phyloP scores from a whole-genome alignment of 2,888 invertebrate species.

The Perizoma flavofasciatum region DNA sequence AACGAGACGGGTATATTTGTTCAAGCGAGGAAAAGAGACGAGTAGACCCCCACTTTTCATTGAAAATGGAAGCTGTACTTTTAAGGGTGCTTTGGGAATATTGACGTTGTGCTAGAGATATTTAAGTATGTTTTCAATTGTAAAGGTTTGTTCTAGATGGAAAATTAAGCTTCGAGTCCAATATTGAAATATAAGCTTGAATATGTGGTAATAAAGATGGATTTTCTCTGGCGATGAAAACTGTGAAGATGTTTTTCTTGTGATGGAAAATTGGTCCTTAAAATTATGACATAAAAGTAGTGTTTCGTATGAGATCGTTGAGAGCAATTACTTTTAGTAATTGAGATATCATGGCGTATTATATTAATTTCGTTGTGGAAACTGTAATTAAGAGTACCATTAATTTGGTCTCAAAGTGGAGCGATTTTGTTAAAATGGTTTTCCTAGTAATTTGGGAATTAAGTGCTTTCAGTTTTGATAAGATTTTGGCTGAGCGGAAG shows the following conservation, averaged over 20 bases:
- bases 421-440: slow-evolving; percentile 3
- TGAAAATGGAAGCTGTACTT: slow-evolving; percentile 31
- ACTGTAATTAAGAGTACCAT: slow-evolving; percentile 25
- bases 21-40: slow-evolving; percentile 25
- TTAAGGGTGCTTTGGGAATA: slow-evolving; percentile 6
- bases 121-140: no score
- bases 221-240: slow-evolving; percentile 8
- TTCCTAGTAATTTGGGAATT: background rate
- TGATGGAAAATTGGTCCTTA: slow-evolving; percentile 10
- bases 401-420: slow-evolving; percentile 1
- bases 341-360: slow-evolving; percentile 27
- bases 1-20: slow-evolving; percentile 34
- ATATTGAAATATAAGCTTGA: slow-evolving; percentile 13
- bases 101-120: background rate
- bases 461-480: background rate
- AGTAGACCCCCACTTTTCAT: slow-evolving; percentile 14
- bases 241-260: slow-evolving; percentile 9
- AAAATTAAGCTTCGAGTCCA: slow-evolving; percentile 5
- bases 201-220: background rate
- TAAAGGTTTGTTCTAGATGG: slow-evolving; percentile 1
- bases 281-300: slow-evolving; percentile 1
- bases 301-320: slow-evolving; percentile 4
- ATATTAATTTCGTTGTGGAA: slow-evolving; percentile 32
- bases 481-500: background rate
- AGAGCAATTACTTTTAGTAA: slow-evolving; percentile 28